These are phyloP conservation scores for Tinamus major DNA, from an alignment of 2,797 vertebrate species.

Conservation along the genomic window DNA sequence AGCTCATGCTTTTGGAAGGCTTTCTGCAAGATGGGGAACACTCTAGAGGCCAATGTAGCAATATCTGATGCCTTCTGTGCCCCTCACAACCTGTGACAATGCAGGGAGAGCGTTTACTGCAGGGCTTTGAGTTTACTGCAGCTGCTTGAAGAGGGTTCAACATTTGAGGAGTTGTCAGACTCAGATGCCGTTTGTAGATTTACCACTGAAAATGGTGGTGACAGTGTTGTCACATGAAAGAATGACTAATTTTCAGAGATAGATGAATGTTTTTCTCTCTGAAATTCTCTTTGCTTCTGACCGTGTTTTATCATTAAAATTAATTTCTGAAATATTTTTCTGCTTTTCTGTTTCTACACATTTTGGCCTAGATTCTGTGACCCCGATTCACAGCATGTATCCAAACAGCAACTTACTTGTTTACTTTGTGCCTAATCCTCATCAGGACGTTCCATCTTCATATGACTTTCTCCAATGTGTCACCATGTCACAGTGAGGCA, in stretches of 20 bases:
- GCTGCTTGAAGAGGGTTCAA: background rate
- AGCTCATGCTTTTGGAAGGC: background rate
- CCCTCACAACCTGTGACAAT: background rate
- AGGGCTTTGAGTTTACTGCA: background rate
- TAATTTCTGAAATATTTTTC: background rate
- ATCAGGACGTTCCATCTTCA: background rate
- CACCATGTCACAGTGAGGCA: background rate
- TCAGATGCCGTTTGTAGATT: background rate
- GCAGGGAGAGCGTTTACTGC: background rate
- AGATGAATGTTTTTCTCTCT: background rate
- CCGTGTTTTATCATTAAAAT: background rate
- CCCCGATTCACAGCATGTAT: background rate
- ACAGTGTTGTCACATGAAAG: background rate
- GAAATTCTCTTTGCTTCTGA: background rate
- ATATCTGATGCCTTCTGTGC: background rate
- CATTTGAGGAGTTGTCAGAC: background rate
- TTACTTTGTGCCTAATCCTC: background rate
- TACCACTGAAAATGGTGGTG: background rate
- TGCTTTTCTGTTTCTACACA: background rate
- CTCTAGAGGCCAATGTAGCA: background rate
- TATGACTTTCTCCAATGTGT: background rate
- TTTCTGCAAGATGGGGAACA: background rate
- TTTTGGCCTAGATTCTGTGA: background rate
- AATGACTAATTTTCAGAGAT: background rate
- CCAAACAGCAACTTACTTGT: background rate